Evolutionary conservation across 2,888 invertebrate genomes (phyloP).

Genomic region (Lumbricus terrestris): DNA sequence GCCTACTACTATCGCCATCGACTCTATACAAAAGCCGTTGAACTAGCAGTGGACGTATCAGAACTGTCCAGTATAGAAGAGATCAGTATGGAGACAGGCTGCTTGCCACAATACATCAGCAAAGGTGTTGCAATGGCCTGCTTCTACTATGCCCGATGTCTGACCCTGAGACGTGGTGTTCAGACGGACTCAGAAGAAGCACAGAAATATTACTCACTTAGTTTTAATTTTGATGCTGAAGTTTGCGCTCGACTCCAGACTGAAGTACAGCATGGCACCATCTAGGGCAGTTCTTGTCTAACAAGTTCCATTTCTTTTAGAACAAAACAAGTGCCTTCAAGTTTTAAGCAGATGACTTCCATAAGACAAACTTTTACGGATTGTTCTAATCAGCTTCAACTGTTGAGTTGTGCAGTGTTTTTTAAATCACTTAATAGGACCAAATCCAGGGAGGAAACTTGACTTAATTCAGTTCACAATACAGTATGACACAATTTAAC

Average conservation of each 20-base stretch:
- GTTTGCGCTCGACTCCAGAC: constrained; percentile 46
- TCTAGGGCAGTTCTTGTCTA: constrained; percentile 22
- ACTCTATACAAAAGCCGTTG: constrained; percentile 57
- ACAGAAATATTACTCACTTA: constrained; percentile 47
- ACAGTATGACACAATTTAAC: neutral
- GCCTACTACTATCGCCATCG: constrained; percentile 56
- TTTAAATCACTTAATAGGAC: neutral
- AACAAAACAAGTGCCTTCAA: neutral
- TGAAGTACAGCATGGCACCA: constrained; percentile 33
- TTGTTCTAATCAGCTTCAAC: neutral
- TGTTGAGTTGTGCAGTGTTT: neutral
- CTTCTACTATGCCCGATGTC: constrained; percentile 56
- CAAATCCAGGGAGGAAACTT: neutral
- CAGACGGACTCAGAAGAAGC: constrained; percentile 49
- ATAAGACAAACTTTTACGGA: neutral
- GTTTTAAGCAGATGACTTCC: neutral
- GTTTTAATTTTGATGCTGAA: constrained; percentile 53
- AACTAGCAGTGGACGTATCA: constrained; percentile 55
- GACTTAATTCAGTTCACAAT: neutral
- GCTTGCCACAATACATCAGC: constrained; percentile 49
- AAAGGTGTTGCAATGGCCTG: constrained; percentile 56
- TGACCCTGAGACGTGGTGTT: constrained; percentile 51
- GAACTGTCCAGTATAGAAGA: constrained; percentile 45
- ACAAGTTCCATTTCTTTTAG: neutral
- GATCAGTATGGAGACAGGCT: constrained; percentile 53